Evolutionary conservation across 1,140 invertebrate genomes (phyloP), one percentile per base, ranked within the genome.

Genomic region (Nymphalis io): DNA sequence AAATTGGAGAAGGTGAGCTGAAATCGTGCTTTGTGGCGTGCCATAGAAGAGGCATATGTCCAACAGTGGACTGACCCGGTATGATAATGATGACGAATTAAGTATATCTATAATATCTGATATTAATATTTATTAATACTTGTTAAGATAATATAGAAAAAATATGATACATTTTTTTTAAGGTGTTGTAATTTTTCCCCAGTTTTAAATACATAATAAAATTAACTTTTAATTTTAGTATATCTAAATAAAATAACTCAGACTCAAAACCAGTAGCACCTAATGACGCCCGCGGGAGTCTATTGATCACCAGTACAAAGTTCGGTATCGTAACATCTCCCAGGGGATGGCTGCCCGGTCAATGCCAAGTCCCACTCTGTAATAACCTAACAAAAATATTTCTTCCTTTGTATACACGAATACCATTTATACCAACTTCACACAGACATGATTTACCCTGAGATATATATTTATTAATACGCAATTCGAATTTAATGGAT

Each of bases 311-410:
- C 67, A 72, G 67, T 60, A 74, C 81, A 69, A 86, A 83, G 75
- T 87, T 82, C 72, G 79, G 82, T 84, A 81, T 82, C 72, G 76
- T 87, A 84, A 85, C 85, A 84, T 81, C 68, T 66, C 82, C 81
- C 85, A 21, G 46, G 82, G 80, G 83, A 81, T 58, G 72, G 69
- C 71, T 78, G 75, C 27, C 76, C 69, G 68, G 72, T 73, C 70
- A 48, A 57, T 73, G 63, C 44, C 74, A 55, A 55, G 51, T 18
- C 51, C 21, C 51, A 27, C 15, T 51, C 46, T 51, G 51, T 55
- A 27, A 55, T 55, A 55, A 23, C 51, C 15, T 27, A 55, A 55
- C 51, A 55, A 55, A 55, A 55, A 55, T 55, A 55, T 55, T 55
- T 55, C 21, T 15, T 20, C 10, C 13, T 12, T 55, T 55, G 3